Evolutionary conservation across 1,140 invertebrate genomes (phyloP), one percentile per base, ranked within the genome.

Genomic region (Brachionus sp.): DNA sequence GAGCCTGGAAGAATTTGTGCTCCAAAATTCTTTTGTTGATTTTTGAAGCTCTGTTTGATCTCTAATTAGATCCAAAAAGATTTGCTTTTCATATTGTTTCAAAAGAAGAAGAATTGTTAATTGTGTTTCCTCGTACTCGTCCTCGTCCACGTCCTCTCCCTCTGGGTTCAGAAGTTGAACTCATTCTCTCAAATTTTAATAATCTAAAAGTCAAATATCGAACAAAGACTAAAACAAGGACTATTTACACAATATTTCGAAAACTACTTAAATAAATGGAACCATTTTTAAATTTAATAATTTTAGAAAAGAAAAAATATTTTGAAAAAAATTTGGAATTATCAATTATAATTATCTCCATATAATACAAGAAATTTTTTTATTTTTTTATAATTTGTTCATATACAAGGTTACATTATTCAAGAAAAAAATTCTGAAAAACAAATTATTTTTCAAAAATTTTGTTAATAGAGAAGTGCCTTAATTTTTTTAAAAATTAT

Each of bases 401-500:
- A 44, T 7, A 44, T 12, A 44, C 42, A 44, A 12, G 42, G 42
- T 44, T 2, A 44, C 42, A 44, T 44, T 44, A 44, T 44, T 44
- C 42, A 44, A 44, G 42, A 44, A 44, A 44, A 44, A 44, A 44
- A 44, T 44, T 44, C 42, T 44, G 42, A 44, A 44, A 44, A 44
- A 44, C 42, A 44, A 44, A 53, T 53, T 53, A 53, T 53, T 53
- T 53, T 53, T n/a, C 46, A 23, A 19, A 53, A 53, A 53, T 53
- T 53, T 53, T 53, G 46, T 53, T 53, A 53, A 53, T 53, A 53
- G 46, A 53, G n/a, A 53, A 13, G 13, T 53, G 46, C 46, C n/a
- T n/a, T 53, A 53, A 53, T 53, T 53, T 53, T n/a, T 53, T 53
- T n/a, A 53, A 53, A 46, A 53, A 53, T 53, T 53, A 53, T 53